Evolutionary conservation across 2,797 vertebrate species (phyloP).

Genomic region (Adelosebastes latens): DNA sequence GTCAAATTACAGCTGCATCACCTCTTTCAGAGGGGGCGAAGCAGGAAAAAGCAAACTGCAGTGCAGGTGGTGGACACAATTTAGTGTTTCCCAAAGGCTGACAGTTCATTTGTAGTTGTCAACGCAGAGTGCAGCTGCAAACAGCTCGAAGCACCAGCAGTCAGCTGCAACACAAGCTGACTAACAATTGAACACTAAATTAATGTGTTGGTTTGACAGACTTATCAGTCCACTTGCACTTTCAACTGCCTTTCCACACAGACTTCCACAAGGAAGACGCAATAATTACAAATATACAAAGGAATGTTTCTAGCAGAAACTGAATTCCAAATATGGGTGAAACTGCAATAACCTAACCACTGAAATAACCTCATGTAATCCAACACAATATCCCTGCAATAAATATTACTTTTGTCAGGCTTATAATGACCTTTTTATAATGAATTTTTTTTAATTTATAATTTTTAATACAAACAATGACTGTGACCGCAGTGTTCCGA

Average conservation of each 20-base stretch:
- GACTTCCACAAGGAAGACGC: background rate
- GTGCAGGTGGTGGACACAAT: slow-evolving; percentile 26
- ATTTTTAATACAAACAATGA: too few relatives aligned
- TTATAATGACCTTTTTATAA: background rate
- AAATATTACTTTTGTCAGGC: background rate
- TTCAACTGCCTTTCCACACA: background rate
- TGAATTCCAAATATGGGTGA: background rate
- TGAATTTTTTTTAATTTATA: too few relatives aligned
- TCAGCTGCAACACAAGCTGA: slow-evolving; percentile 28
- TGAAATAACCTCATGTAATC: background rate
- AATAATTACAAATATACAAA: background rate
- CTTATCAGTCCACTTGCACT: slow-evolving; percentile 11
- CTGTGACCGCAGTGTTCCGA: too few relatives aligned
- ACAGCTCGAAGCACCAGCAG: background rate
- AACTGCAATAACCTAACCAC: background rate
- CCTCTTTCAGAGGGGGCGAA: slow-evolving; percentile 39
- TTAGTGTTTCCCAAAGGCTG: slow-evolving; percentile 36
- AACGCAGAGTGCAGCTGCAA: slow-evolving; percentile 40
- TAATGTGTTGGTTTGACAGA: background rate
- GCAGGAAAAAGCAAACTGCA: slow-evolving; percentile 23
- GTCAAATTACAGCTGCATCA: slow-evolving; percentile 44
- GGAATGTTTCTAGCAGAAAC: slow-evolving; percentile 3
- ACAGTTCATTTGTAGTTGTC: background rate
- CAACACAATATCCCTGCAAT: background rate
- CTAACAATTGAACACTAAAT: background rate